Base-by-base conservation (phyloP, 2,797 vertebrate species). In the Thamnophis elegans region DNA sequence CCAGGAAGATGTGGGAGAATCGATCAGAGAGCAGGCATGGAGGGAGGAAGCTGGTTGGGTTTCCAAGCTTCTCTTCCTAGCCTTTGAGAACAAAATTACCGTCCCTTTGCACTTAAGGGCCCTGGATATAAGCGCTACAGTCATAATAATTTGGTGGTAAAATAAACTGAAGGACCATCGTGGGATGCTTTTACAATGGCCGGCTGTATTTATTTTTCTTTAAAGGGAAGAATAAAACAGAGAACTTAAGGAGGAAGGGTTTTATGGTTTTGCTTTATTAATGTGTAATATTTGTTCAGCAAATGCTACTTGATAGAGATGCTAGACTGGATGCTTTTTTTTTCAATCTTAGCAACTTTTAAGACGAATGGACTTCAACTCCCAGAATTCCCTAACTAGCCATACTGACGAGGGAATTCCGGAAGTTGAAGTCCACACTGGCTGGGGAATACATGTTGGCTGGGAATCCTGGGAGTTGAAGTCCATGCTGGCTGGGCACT, bases 21-120 rank as follows among this genome's bases (percentile, higher is more conserved):
- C 97, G 98, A 97, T 98, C 98, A 98, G 98, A 98, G 98, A 98
- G 98, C 97, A 97, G 96, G 97, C 97, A 96, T 97, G 97, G 96
- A 97, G 96, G 95, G 96, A 68, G 54, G 97, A 96, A 97, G 96
- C 97, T 96, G 96, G 97, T 97, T 97, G 97, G n/a, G 42, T 97
- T 97, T 97, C 97, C 25, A 16, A 6, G 42, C 58, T 78, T 36
- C 16, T 47, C 60, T 65, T 65, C 26, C 36, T 28, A 65, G 54
- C 55, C 65, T 55, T 97, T 62, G 97, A 98, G 98, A 98, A 98
- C 98, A 98, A 98, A 98, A 96, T n/a, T n/a, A 26, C n/a, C 12
- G 26, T 65, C 11, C 12, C 60, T 65, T 65, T 65, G 28, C 90
- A 97, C 92, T 95, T 65, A 73, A 59, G 92, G 90, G 95, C 97